These are phyloP conservation scores for Hydrolagus affinis DNA, from an alignment of 2,113 vertebrate genomes.

Conservation along the genomic window DNA sequence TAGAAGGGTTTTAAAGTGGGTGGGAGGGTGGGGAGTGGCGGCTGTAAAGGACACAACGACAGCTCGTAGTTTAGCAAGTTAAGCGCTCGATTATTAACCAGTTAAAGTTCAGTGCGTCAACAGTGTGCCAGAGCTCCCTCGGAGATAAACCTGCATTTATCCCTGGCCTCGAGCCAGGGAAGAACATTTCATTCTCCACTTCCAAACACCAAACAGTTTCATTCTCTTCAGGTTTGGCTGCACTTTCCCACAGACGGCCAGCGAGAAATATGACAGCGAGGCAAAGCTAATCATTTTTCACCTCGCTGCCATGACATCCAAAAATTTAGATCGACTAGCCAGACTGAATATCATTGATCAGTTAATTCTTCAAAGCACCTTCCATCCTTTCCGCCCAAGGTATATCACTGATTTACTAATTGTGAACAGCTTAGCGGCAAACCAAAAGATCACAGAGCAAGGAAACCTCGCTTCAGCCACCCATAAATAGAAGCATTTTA, in stretches of 20 bases:
- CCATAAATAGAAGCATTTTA: not conserved
- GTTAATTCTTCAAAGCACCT: not conserved
- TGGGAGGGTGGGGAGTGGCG: not conserved
- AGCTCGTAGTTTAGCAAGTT: not conserved
- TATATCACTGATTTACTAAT: not conserved
- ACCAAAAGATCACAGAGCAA: not conserved
- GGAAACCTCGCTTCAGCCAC: conserved; percentile 24
- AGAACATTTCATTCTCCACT: not conserved
- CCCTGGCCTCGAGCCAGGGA: not conserved
- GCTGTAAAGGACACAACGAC: not conserved
- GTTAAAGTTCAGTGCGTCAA: not conserved
- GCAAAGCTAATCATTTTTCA: conserved; percentile 17
- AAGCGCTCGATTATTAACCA: not conserved
- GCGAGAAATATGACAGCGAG: not conserved
- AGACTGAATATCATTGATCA: conserved; percentile 9
- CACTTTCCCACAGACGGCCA: not conserved
- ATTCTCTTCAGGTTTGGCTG: not conserved
- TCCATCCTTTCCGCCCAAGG: not conserved
- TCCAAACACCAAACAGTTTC: conserved; percentile 4
- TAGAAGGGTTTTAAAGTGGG: not conserved
- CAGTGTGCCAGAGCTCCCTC: not conserved
- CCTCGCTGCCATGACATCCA: conserved; percentile 1
- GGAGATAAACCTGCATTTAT: too few species aligned
- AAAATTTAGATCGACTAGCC: conserved; percentile 3
- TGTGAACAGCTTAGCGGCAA: conserved; percentile 1